phyloP scores from a whole-genome alignment of 2,113 vertebrate genomes.

The Salvelinus sp. region DNA sequence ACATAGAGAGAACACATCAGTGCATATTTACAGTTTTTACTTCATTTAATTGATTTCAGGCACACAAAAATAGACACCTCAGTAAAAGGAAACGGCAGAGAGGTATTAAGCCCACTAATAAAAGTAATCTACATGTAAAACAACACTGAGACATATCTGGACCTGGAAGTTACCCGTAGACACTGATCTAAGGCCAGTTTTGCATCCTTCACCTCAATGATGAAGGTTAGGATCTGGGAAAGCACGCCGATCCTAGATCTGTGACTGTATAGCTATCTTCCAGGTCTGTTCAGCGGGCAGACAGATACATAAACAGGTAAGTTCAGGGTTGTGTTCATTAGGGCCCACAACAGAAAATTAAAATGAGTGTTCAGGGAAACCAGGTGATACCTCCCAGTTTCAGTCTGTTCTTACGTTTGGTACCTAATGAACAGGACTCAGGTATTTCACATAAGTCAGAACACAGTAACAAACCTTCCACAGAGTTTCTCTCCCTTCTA shows the following conservation, averaged over 20 bases:
- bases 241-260: not conserved
- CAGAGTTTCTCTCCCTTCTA: not conserved
- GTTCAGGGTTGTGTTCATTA: too few species aligned
- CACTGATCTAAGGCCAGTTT: not conserved
- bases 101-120: not conserved
- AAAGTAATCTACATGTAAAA: not conserved
- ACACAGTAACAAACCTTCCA: not conserved
- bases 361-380: not conserved
- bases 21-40: too few species aligned
- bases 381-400: not conserved
- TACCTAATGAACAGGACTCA: not conserved
- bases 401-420: too few species aligned
- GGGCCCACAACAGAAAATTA: not conserved
- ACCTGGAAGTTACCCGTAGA: not conserved
- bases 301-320: not conserved
- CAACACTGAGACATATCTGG: not conserved
- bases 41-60: slow-evolving; percentile 27
- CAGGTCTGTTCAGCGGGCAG: not conserved
- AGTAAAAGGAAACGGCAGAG: not conserved
- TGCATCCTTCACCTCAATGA: not conserved
- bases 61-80: slow-evolving; percentile 17
- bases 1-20: too few species aligned
- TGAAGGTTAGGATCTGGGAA: not conserved
- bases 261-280: not conserved
- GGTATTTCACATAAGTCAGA: not conserved